Base-by-base conservation (phyloP, 2,888 invertebrate species). In the Gari tellinella region DNA sequence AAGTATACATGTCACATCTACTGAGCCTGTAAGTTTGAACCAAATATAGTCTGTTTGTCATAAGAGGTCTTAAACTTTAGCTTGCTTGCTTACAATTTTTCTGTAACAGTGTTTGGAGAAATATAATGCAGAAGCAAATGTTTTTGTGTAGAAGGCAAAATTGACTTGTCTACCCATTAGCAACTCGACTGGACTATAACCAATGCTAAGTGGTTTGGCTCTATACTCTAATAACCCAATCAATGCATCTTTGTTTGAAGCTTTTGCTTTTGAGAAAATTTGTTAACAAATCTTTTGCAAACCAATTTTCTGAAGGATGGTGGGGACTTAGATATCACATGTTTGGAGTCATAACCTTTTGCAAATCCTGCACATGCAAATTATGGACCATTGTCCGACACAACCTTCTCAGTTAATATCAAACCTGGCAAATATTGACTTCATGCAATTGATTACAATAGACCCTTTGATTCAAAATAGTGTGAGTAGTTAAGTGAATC, bases 401-500 rank as follows among this genome's bases (percentile, higher is more conserved):
- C 40, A 12, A 40, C 10, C 15, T 40, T 40, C 40, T 40, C 10
- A 12, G 40, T 8, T n/a, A 40, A 40, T 40, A 40, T 15, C 40
- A 40, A 12, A 40, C 40, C 40, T 8, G 10, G 40, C 40, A 40
- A 40, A 40, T 15, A 8, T 12, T 12, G 14, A 14, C 15, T 40
- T 40, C 40, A 40, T 12, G 14, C 40, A 8, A 12, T 14, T 45
- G 17, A 45, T 19, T 40, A 40, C 15, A 8, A 19, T n/a, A n/a
- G n/a, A n/a, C n/a, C n/a, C n/a, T n/a, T n/a, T n/a, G n/a, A n/a
- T n/a, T n/a, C 58, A 70, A 67, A 76, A 21, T 41, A 72, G n/a
- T 51, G 37, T 41, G 49, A 57, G 41, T 77, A 77, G 8, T 56
- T n/a, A n/a, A n/a, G n/a, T n/a, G n/a, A 57, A 40, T 73, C 73